These are phyloP conservation scores for Aldrovandia affinis DNA, from an alignment of 2,797 vertebrate species.

Conservation along the genomic window DNA sequence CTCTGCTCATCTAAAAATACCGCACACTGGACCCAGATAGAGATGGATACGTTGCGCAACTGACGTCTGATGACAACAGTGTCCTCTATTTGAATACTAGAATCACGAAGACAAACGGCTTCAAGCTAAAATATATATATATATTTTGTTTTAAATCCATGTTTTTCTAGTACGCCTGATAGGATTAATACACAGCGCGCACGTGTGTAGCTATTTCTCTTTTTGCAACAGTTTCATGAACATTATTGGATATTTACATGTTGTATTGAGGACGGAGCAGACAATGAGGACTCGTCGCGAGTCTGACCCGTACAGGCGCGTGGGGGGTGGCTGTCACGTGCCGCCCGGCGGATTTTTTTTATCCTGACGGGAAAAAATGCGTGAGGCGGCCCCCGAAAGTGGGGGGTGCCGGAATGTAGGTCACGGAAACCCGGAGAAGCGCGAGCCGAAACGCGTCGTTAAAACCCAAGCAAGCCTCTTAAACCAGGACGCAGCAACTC, in stretches of 20 bases:
- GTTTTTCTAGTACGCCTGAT: background rate
- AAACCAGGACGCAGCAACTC: background rate
- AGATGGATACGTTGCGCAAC: too few relatives aligned
- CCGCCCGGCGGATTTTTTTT: background rate
- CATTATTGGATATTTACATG: background rate
- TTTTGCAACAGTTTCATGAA: background rate
- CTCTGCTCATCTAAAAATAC: too few relatives aligned
- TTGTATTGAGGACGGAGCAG: background rate
- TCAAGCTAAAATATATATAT: background rate
- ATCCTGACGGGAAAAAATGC: background rate
- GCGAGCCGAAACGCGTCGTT: background rate
- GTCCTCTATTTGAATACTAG: background rate
- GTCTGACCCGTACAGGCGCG: background rate
- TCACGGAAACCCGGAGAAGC: background rate
- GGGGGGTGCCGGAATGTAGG: background rate
- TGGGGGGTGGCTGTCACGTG: conserved; percentile 3
- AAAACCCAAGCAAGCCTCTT: background rate
- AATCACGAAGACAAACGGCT: background rate
- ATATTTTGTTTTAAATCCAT: background rate
- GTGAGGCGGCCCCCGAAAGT: background rate
- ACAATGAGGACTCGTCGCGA: background rate
- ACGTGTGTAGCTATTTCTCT: background rate
- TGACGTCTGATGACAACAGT: too few relatives aligned
- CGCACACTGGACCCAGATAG: too few relatives aligned
- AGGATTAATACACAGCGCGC: background rate